Conservation (phyloP, 2,888 invertebrate genomes). For the Escarpia spicata region DNA sequence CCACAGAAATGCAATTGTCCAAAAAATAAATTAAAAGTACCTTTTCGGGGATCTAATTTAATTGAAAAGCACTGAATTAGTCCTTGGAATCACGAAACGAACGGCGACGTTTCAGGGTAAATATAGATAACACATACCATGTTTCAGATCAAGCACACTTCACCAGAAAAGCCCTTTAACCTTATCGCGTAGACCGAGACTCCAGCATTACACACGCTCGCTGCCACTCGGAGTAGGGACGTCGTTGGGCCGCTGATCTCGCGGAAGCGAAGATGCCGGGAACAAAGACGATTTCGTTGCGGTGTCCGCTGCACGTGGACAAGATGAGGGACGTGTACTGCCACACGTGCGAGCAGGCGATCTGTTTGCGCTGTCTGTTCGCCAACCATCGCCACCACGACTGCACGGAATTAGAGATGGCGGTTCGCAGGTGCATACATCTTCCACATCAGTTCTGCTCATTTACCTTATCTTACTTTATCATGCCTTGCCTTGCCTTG, state of each 20-base stretch:
- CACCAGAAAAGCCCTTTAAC: neutral
- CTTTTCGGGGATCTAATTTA: neutral
- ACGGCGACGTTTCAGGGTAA: neutral
- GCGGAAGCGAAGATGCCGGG: neutral
- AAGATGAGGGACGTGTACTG: neutral
- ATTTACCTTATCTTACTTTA: no score
- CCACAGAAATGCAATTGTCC: neutral
- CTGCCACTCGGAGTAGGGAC: neutral
- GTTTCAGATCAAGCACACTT: neutral
- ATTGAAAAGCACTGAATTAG: no score
- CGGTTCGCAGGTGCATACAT: neutral
- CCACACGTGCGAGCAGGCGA: slow-evolving; percentile 12
- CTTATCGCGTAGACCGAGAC: neutral
- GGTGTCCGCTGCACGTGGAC: neutral
- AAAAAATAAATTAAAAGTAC: neutral
- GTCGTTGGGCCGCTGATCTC: neutral
- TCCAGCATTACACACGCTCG: neutral
- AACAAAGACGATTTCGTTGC: neutral
- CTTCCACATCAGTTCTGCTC: neutral
- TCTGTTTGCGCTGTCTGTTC: neutral
- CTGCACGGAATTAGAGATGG: neutral
- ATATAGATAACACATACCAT: neutral
- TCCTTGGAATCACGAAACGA: neutral
- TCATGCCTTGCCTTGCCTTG: no score
- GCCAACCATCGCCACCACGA: neutral